Percentiles rank a stretch among this genome's conserved stretches.
Evolutionary conservation across 2,888 invertebrate species (phyloP).

Genomic region (Caenorhabditis uteleia): DNA sequence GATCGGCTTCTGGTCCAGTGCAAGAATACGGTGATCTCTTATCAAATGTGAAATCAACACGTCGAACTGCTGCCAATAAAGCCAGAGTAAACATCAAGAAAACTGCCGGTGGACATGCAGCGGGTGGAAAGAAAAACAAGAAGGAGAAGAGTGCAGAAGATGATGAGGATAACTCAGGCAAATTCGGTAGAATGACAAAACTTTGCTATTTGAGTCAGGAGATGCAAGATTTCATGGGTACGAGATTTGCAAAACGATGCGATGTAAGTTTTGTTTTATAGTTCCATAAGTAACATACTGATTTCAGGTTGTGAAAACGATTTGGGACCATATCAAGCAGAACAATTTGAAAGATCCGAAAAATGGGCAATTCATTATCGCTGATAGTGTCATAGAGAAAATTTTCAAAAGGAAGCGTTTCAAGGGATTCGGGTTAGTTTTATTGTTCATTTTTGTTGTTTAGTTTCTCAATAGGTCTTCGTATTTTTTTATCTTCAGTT

Average conservation of each 20-base stretch:
- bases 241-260: constrained; percentile 42
- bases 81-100: constrained; percentile 9
- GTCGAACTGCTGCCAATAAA: constrained; percentile 31
- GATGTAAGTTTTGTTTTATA: constrained; percentile 25
- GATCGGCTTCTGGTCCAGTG: constrained; percentile 15
- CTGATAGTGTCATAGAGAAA: constrained; percentile 22
- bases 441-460: not conserved
- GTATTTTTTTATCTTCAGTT: too few relatives aligned
- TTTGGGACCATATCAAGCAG: constrained; percentile 61
- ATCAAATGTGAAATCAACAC: constrained; percentile 18
- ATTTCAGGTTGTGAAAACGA: constrained; percentile 51
- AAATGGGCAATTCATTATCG: constrained; percentile 39
- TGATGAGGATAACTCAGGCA: constrained; percentile 32
- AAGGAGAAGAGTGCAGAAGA: too few relatives aligned
- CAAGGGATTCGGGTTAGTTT: constrained; percentile 33
- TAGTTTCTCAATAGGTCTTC: too few relatives aligned
- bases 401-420: constrained; percentile 43
- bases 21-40: constrained; percentile 8
- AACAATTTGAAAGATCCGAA: constrained; percentile 59
- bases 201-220: constrained; percentile 33
- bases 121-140: too few relatives aligned
- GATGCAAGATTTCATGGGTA: constrained; percentile 31
- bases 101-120: constrained; percentile 1
- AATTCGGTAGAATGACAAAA: constrained; percentile 37
- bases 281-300: not conserved